Percentiles rank a stretch among this genome's conserved stretches.
These are phyloP conservation scores for Ranitomeya imitator DNA, from an alignment of 2,113 vertebrate genomes.

Conservation along the genomic window DNA sequence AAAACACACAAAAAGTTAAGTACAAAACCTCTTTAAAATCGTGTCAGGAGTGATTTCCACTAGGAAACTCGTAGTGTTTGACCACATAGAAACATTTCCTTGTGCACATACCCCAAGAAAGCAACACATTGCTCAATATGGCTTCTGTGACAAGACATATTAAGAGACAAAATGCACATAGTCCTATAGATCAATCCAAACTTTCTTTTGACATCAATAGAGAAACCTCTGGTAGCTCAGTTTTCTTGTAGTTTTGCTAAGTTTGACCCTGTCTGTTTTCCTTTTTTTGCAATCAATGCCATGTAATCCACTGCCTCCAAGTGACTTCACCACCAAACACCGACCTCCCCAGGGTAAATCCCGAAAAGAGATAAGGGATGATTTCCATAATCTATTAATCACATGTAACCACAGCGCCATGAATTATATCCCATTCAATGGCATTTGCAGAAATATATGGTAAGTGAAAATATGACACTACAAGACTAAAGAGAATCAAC, in stretches of 20 bases:
- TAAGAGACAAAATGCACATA: too few relatives aligned
- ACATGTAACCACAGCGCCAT: slow-evolving; percentile 62
- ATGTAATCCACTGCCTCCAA: not conserved
- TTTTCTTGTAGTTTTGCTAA: not conserved
- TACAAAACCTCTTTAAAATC: too few relatives aligned
- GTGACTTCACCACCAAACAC: not conserved
- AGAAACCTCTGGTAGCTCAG: not conserved
- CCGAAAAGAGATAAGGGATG: slow-evolving; percentile 65
- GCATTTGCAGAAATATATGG: not conserved
- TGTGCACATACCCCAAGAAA: too few relatives aligned
- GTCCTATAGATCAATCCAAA: too few relatives aligned
- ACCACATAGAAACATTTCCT: too few relatives aligned
- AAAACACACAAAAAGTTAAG: too few relatives aligned
- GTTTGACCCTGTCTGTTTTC: not conserved
- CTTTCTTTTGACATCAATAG: not conserved
- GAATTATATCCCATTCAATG: slow-evolving; percentile 64
- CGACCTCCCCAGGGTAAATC: slow-evolving; percentile 48
- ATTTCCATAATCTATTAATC: slow-evolving; percentile 69
- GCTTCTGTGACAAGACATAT: too few relatives aligned
- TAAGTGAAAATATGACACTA: slow-evolving; percentile 17
- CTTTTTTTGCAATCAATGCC: not conserved
- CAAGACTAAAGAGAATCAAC: slow-evolving; percentile 5
- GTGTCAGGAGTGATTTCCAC: too few relatives aligned
- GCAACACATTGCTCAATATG: too few relatives aligned
- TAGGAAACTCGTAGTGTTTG: too few relatives aligned